Conservation (phyloP, 2,888 invertebrate genomes). For the Cistogaster globosa region DNA sequence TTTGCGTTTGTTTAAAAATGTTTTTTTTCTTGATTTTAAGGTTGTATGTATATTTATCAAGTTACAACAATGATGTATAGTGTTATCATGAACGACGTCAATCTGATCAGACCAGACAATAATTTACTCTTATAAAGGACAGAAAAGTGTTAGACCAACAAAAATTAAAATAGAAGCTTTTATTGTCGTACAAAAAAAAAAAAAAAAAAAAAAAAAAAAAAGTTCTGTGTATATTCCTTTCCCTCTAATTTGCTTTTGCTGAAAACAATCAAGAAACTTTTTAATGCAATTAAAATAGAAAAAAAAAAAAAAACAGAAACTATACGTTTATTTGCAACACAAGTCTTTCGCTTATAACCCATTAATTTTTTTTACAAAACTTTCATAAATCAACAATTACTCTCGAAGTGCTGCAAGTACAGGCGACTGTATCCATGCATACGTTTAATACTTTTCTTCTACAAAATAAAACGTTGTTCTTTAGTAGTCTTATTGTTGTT, state of each 20-base stretch:
- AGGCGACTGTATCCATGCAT: background rate
- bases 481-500: background rate
- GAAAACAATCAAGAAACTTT: no score
- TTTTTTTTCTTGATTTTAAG: background rate
- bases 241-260: no score
- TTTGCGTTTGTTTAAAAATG: conserved; percentile 18
- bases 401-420: conserved; percentile 7
- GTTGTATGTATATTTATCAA: conserved; percentile 23
- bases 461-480: conserved; percentile 8
- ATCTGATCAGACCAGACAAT: conserved; percentile 49
- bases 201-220: background rate
- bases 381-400: conserved; percentile 36
- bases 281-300: background rate
- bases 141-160: conserved; percentile 24
- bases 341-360: background rate
- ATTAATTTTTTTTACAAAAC: background rate
- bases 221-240: no score
- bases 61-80: conserved; percentile 56
- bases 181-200: background rate
- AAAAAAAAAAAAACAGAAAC: background rate
- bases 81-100: conserved; percentile 58
- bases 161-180: background rate
- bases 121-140: conserved; percentile 60
- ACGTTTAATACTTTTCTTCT: background rate
- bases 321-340: background rate